phyloP scores from a whole-genome alignment of 2,797 vertebrate species.

The Alosa sapidissima region DNA sequence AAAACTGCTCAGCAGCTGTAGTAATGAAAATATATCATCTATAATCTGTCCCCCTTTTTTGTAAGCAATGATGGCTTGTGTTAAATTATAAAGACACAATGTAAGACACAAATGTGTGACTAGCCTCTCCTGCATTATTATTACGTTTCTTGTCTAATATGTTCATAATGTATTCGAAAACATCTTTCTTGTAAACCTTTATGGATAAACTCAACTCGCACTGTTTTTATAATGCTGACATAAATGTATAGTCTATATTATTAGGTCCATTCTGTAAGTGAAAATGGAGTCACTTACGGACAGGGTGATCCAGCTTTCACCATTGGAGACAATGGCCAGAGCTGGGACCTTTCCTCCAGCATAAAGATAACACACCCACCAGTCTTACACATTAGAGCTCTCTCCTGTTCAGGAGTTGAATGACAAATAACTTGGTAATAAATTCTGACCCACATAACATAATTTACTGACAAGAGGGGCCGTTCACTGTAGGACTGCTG shows the following conservation, averaged over 20 bases:
- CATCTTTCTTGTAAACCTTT: neutral
- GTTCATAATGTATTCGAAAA: no score
- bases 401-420: constrained; percentile 53
- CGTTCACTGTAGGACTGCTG: constrained; percentile 46
- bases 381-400: constrained; percentile 45
- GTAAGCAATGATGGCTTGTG: neutral
- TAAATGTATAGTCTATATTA: neutral
- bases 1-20: neutral
- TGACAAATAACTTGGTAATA: constrained; percentile 65
- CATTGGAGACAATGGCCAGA: constrained; percentile 48
- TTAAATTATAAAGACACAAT: neutral
- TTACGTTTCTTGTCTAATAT: neutral
- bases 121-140: neutral
- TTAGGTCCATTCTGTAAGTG: neutral
- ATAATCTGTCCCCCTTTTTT: neutral
- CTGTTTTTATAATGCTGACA: neutral
- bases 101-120: no score
- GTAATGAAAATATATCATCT: neutral
- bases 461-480: constrained; percentile 59
- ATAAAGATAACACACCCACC: constrained; percentile 48
- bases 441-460: constrained; percentile 66
- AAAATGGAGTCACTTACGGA: neutral
- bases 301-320: neutral
- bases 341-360: constrained; percentile 32
- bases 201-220: neutral